Base-by-base conservation (phyloP, 2,888 invertebrate species). In the Ptychoptera albimana region DNA sequence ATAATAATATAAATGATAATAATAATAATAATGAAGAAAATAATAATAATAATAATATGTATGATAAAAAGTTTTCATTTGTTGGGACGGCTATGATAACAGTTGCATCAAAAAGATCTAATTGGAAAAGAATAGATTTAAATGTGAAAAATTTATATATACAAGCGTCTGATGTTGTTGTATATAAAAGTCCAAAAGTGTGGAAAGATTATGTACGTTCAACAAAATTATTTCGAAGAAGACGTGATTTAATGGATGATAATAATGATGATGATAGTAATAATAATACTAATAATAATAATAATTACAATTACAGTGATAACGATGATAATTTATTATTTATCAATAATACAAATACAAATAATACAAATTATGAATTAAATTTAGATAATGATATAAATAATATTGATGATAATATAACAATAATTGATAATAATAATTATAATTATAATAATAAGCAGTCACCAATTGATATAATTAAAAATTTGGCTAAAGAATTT, bases 81-180 rank as follows among this genome's bases (percentile, higher is more conserved):
- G 34, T 16, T 9, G 46, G 46, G 10, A 37, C 29, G 10, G 40
- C 44, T 9, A 44, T 40, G n/a, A 43, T 46, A 8, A 42, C 39
- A 7, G 37, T 46, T 9, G 42, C 35, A 10, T 23, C 44, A 12
- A 42, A 42, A n/a, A 42, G 44, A n/a, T 36, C n/a, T n/a, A 42
- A 41, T 37, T 44, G 41, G 23, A 43, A 44, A 32, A 29, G 39
- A 32, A 46, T 46, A 15, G 44, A 46, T 11, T 23, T 46, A 15
- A 46, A 44, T 31, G 41, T 39, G 2, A 46, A 44, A 41, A 42
- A 46, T 42, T 14, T 46, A 8, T 32, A 44, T 38, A 38, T 44
- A 9, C 15, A 7, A 9, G 15, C 36, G 8, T 13, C 40, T 13
- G 44, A 43, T 29, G 44, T 46, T 2, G 15, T 14, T 23, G 46